Evolutionary conservation across 2,797 vertebrate genomes (phyloP).

Genomic region (Danio tinwini): DNA sequence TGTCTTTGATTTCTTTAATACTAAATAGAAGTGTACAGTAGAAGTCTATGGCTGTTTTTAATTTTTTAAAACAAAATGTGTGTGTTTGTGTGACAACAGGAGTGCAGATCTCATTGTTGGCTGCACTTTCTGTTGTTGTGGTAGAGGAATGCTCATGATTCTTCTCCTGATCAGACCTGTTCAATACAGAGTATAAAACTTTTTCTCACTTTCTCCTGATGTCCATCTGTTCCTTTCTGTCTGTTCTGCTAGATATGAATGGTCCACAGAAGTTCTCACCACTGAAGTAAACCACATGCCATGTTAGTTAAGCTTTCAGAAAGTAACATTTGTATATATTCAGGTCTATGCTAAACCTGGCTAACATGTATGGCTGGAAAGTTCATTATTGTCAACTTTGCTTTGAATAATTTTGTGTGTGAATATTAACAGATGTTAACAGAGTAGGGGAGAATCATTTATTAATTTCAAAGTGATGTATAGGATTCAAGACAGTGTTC

Average conservation of each 20-base stretch:
- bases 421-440: background rate
- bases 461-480: conserved; percentile 22
- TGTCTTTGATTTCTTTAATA: no score
- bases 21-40: no score
- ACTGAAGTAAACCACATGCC: conserved; percentile 5
- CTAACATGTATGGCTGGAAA: conserved; percentile 19
- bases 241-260: background rate
- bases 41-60: no score
- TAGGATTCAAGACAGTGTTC: background rate
- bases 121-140: conserved; percentile 55
- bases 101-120: background rate
- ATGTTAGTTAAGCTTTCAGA: conserved; percentile 2
- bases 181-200: conserved; percentile 26
- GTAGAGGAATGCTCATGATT: conserved; percentile 42
- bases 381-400: background rate
- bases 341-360: background rate
- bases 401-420: conserved; percentile 7
- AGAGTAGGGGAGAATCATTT: background rate
- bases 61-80: background rate
- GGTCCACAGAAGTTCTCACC: background rate
- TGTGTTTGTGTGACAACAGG: background rate
- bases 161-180: conserved; percentile 34
- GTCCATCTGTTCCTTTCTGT: background rate
- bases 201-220: background rate
- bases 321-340: background rate